Conservation (phyloP, 2,113 vertebrate genomes). For the Todiramphus saurophagus region DNA sequence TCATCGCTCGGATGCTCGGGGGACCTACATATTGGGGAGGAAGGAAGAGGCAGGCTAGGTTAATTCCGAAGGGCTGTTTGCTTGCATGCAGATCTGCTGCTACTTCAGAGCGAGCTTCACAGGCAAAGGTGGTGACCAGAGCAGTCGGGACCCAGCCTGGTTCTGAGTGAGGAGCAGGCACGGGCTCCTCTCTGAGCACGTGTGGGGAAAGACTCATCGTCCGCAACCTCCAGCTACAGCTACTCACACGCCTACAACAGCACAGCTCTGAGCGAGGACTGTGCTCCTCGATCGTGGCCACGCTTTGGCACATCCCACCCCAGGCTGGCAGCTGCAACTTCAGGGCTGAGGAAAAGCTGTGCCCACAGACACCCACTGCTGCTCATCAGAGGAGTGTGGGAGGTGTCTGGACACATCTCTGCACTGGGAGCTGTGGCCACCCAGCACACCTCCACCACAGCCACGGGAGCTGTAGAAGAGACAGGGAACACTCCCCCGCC, state of each 20-base stretch:
- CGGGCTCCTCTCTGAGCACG: accelerated
- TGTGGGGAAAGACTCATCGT: neutral
- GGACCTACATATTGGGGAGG: constrained; percentile 78
- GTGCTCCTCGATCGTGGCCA: neutral
- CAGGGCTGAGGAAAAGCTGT: neutral
- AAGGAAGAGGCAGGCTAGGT: constrained; percentile 70
- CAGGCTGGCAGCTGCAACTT: accelerated
- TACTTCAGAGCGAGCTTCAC: neutral
- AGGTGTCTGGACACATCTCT: neutral
- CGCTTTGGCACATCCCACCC: neutral
- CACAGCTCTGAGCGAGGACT: neutral
- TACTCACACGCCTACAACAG: accelerated
- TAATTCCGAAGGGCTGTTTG: constrained; percentile 52
- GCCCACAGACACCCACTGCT: neutral
- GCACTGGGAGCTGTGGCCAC: accelerated
- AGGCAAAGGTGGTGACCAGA: neutral
- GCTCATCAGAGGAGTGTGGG: accelerated
- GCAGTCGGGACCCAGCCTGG: neutral
- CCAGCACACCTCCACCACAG: neutral
- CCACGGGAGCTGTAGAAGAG: neutral
- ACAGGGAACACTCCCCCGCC: neutral
- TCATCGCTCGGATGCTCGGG: constrained; percentile 95
- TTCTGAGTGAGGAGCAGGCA: neutral
- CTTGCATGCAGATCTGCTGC: constrained; percentile 34
- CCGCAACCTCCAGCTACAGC: neutral